These are phyloP conservation scores for Hystrix cristata DNA, from an alignment of 2,113 vertebrate genomes.

Conservation along the genomic window DNA sequence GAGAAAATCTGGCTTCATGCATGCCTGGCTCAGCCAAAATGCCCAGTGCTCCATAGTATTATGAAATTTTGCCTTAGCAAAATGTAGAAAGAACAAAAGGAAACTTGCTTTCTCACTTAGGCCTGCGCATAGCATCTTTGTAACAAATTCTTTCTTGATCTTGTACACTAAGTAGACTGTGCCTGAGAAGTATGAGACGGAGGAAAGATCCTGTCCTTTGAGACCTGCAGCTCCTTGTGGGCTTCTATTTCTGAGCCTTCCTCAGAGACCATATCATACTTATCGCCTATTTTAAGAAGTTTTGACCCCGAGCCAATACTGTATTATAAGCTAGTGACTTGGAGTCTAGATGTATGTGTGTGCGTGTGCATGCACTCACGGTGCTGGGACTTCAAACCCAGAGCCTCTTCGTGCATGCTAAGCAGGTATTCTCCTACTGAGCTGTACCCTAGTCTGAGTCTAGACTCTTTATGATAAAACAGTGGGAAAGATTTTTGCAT, in stretches of 20 bases:
- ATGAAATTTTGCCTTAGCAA: background rate
- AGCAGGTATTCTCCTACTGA: background rate
- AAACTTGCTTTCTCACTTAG: background rate
- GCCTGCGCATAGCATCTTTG: background rate
- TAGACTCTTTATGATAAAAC: background rate
- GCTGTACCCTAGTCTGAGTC: background rate
- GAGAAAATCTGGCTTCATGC: background rate
- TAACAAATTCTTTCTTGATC: background rate
- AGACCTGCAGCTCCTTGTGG: background rate
- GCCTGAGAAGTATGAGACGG: background rate
- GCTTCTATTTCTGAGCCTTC: constrained; percentile 22
- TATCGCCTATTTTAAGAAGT: constrained; percentile 36
- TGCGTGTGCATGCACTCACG: accelerated
- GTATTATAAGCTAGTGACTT: background rate
- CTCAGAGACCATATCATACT: background rate
- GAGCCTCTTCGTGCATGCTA: background rate
- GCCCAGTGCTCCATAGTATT: background rate
- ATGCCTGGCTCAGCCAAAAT: background rate
- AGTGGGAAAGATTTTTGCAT: background rate
- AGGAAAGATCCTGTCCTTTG: background rate
- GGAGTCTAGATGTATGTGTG: background rate
- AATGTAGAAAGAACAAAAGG: background rate
- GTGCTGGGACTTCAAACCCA: background rate
- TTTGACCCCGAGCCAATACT: background rate
- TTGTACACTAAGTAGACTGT: background rate